A percentile compares a stretch with the other conserved stretches of the same genome.
Evolutionary conservation across 2,113 vertebrate species (phyloP).

Genomic region (Hippotragus niger): DNA sequence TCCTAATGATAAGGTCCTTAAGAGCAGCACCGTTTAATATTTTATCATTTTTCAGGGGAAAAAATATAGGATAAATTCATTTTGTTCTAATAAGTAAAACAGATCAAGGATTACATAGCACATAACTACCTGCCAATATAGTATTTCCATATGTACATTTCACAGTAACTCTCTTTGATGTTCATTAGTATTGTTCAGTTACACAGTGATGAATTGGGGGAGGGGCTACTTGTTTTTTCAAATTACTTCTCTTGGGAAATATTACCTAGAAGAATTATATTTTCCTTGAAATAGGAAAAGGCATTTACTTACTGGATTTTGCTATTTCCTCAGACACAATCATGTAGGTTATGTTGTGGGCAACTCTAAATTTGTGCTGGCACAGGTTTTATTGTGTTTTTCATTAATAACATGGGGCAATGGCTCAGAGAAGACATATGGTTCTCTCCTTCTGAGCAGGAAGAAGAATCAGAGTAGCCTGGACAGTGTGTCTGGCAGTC

Average conservation of each 20-base stretch:
- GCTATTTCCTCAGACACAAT: background rate
- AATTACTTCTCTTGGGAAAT: background rate
- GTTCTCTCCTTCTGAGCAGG: background rate
- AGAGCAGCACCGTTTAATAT: background rate
- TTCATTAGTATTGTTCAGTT: background rate
- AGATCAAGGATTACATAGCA: background rate
- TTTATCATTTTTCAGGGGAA: background rate
- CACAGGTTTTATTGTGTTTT: background rate
- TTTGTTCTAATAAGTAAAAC: background rate
- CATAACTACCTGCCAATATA: background rate
- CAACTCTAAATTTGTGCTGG: background rate
- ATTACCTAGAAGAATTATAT: background rate
- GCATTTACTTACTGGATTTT: background rate
- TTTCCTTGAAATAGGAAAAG: background rate
- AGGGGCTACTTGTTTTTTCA: background rate
- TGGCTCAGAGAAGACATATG: background rate
- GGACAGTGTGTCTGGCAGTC: rapidly evolving
- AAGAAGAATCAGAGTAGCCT: background rate
- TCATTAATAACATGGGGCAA: background rate
- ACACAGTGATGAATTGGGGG: background rate
- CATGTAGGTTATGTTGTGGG: background rate
- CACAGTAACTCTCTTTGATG: background rate
- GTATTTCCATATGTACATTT: background rate
- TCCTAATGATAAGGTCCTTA: background rate
- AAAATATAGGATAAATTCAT: background rate